Conservation (phyloP, 1,140 invertebrate species). For the Micrasema minimum region DNA sequence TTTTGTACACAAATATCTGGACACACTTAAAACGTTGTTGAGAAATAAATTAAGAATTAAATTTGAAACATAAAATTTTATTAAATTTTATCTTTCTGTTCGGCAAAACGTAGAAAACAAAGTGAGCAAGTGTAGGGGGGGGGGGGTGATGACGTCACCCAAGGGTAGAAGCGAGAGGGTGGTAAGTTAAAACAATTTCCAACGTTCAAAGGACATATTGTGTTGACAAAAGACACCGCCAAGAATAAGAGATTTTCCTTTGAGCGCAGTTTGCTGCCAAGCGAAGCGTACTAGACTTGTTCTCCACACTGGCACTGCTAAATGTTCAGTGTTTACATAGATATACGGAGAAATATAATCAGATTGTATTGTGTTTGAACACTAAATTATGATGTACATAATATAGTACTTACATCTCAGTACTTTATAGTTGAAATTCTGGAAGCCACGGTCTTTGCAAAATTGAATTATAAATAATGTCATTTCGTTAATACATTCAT, state of each 20-base stretch:
- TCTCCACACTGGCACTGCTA: no score
- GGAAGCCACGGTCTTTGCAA: no score
- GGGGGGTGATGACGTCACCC: not conserved
- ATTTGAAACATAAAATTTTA: not conserved
- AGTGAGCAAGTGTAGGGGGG: constrained; percentile 4
- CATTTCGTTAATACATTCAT: no score
- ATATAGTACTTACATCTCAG: no score
- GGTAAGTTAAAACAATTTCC: constrained; percentile 53
- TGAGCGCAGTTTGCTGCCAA: constrained; percentile 27
- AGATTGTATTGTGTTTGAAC: no score
- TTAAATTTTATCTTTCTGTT: constrained; percentile 1
- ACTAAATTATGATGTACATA: no score
- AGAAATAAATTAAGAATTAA: not conserved
- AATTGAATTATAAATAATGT: no score
- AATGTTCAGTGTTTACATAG: no score
- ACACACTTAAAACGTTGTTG: no score
- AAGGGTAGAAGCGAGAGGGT: not conserved
- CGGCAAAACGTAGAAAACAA: constrained; percentile 10
- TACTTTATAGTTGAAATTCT: no score
- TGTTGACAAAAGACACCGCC: constrained; percentile 52
- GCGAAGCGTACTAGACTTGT: constrained; percentile 7
- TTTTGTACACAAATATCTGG: no score
- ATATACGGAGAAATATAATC: no score
- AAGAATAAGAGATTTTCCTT: constrained; percentile 48
- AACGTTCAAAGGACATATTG: constrained; percentile 54